Base-by-base conservation (phyloP, 2,113 vertebrate genomes). In the Platysteira castanea region DNA sequence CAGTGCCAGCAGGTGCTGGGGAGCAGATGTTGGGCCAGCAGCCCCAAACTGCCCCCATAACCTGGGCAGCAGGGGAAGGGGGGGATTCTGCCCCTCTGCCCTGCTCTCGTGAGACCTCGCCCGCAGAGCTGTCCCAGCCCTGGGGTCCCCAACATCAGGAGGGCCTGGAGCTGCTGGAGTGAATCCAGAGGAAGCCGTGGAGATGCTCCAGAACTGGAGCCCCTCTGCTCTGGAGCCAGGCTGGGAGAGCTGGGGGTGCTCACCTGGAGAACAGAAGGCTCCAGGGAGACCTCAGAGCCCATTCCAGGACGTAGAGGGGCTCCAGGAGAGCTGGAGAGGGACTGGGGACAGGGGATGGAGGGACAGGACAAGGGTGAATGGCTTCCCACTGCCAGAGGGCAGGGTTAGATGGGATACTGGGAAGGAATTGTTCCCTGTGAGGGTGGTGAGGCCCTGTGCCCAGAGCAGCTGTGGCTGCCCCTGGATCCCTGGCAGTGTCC, bases 381-480 rank as follows among this genome's bases (percentile, higher is more conserved):
- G 28, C 23, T 57, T 87, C 19, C 35, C 39, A 39, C 0, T 87
- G 74, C 19, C 20, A n/a, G 2, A n/a, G 47, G 23, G 13, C 47
- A 61, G 47, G 2, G 15, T 0, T 47, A 1, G 15, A 30, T 47
- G n/a, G 33, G n/a, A 30, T 21, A 20, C 10, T 47, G 28, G 9
- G 41, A 30, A 47, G 12, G 1, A 53, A 78, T 47, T 54, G 0
- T 3, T 53, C 0, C 0, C 13, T 39, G 19, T 24, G 28, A 61
- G 18, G 15, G 0, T 46, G 46, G 33, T 0, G 2, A 78, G 39
- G 19, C 23, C 54, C 47, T 70, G 39, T 69, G 47, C 3, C 28
- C 23, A 39, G 39, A n/a, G 23, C 0, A 70, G n/a, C 19, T 47
- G 63, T 46, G 73, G 18, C 33, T 68, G 6, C 3, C 20, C 15